Evolutionary conservation across 2,888 invertebrate genomes (phyloP).

Genomic region (Timema cristinae): DNA sequence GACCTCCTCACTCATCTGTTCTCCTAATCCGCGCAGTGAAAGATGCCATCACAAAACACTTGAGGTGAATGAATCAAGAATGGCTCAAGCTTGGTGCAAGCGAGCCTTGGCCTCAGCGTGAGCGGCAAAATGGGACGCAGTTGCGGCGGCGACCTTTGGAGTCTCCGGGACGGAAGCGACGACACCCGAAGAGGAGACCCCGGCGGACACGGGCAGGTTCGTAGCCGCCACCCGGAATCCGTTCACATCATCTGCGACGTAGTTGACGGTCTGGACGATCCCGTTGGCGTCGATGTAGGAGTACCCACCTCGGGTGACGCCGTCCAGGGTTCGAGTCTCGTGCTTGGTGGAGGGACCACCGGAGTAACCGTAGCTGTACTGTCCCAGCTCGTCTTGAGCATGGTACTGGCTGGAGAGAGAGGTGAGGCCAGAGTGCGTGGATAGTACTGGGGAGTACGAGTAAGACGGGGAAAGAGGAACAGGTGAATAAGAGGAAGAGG

Average conservation of each 20-base stretch:
- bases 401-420: constrained; percentile 48
- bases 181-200: constrained; percentile 31
- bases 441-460: constrained; percentile 46
- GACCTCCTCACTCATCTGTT: no score
- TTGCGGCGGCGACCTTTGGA: no score
- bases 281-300: constrained; percentile 48
- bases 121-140: no score
- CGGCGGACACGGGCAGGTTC: constrained; percentile 44
- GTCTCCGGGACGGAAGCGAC: no score
- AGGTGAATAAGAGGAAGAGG: neutral
- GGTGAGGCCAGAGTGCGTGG: constrained; percentile 42
- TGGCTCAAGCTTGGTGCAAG: no score
- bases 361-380: constrained; percentile 49
- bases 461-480: neutral
- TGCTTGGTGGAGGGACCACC: constrained; percentile 38
- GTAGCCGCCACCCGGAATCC: constrained; percentile 48
- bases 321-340: constrained; percentile 45
- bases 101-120: no score
- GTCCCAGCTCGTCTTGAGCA: constrained; percentile 45
- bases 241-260: constrained; percentile 44
- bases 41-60: no score
- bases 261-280: constrained; percentile 45
- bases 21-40: no score
- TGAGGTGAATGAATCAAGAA: no score
- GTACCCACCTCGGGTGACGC: constrained; percentile 45